Evolutionary conservation across 2,888 invertebrate genomes (phyloP).

Genomic region (Drosophila melanocephala): DNA sequence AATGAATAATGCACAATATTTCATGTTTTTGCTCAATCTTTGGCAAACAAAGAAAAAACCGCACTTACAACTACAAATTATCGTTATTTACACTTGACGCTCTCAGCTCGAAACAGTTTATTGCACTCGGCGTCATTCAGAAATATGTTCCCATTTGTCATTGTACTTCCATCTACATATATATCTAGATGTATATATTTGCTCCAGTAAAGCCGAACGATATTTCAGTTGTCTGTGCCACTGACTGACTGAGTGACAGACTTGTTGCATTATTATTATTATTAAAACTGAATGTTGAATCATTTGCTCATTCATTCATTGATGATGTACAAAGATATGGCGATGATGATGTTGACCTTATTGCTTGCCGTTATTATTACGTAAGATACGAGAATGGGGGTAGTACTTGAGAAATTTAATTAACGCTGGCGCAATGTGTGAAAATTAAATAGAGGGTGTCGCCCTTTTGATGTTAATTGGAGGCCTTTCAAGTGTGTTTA

Average conservation of each 20-base stretch:
- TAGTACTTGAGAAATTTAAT: slow-evolving; percentile 73
- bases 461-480: slow-evolving; percentile 56
- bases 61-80: slow-evolving; percentile 49
- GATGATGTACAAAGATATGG: slow-evolving; percentile 21
- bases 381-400: slow-evolving; percentile 69
- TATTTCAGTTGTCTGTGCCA: slow-evolving; percentile 42
- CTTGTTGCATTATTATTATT: slow-evolving; percentile 73
- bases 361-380: slow-evolving; percentile 57
- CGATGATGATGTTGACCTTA: slow-evolving; percentile 58
- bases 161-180: slow-evolving; percentile 9
- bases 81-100: slow-evolving; percentile 61
- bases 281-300: slow-evolving; percentile 68
- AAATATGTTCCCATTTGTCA: slow-evolving; percentile 33
- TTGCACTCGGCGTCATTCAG: slow-evolving; percentile 49
- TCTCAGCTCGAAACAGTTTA: slow-evolving; percentile 45
- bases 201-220: slow-evolving; percentile 41
- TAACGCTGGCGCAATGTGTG: slow-evolving; percentile 62
- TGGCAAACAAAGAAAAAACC: background rate
- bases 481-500: slow-evolving; percentile 6
- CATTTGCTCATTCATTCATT: slow-evolving; percentile 46
- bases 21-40: slow-evolving; percentile 1
- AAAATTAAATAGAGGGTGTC: slow-evolving; percentile 50
- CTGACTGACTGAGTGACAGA: slow-evolving; percentile 74
- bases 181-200: background rate
- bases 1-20: slow-evolving; percentile 23